Conservation (phyloP, 2,888 invertebrate genomes). For the Chymomyza procnemis region DNA sequence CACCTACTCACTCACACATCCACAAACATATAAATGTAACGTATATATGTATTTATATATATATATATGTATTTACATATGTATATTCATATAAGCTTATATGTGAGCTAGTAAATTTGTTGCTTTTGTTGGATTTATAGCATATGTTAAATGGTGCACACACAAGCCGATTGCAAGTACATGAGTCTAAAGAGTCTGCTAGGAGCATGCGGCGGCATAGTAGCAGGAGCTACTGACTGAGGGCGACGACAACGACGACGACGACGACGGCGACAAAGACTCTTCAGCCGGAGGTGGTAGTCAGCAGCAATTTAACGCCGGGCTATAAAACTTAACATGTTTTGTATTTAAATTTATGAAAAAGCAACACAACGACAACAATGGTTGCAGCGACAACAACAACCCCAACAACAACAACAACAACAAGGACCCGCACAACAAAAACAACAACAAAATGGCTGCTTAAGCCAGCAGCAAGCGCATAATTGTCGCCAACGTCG, state of each 20-base stretch:
- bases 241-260: too few species aligned
- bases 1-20: not conserved
- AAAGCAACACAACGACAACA: slow-evolving; percentile 21
- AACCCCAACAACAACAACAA: slow-evolving; percentile 13
- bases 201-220: too few species aligned
- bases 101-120: not conserved
- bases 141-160: not conserved
- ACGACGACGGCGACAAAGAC: too few species aligned
- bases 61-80: not conserved
- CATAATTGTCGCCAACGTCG: slow-evolving; percentile 59
- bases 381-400: slow-evolving; percentile 25
- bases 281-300: not conserved
- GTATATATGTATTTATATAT: not conserved
- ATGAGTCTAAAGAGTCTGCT: too few species aligned
- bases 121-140: not conserved
- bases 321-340: slow-evolving; percentile 71
- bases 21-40: too few species aligned
- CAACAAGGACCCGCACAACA: slow-evolving; percentile 41
- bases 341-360: slow-evolving; percentile 70
- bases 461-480: slow-evolving; percentile 69
- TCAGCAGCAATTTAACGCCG: slow-evolving; percentile 37
- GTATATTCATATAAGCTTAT: not conserved
- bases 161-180: not conserved
- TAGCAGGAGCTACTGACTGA: too few species aligned
- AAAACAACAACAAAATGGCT: slow-evolving; percentile 57